These are phyloP conservation scores for Mirza zaza DNA, from an alignment of 2,113 vertebrate genomes.

Conservation along the genomic window DNA sequence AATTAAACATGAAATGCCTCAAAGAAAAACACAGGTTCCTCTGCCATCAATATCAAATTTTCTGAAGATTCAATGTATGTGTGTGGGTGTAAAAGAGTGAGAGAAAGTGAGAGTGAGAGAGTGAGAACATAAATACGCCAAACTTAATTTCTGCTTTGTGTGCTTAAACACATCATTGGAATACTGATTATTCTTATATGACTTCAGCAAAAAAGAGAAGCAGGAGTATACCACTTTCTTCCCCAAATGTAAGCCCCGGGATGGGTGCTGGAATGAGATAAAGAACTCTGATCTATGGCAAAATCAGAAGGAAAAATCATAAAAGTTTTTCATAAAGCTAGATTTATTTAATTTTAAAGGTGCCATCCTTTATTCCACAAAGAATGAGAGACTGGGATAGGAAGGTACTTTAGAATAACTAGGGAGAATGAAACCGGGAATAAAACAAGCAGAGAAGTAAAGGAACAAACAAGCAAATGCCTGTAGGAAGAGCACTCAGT, in stretches of 20 bases:
- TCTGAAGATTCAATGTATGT: background rate
- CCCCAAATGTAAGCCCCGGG: background rate
- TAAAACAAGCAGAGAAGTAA: background rate
- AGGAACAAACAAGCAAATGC: background rate
- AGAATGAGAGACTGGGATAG: background rate
- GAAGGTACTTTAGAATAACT: conserved; percentile 17
- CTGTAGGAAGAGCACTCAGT: background rate
- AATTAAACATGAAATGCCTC: background rate
- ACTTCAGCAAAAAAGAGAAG: background rate
- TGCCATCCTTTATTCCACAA: background rate
- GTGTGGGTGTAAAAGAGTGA: background rate
- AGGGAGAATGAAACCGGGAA: background rate
- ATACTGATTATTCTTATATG: background rate
- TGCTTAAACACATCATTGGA: background rate
- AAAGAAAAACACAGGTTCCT: conserved; percentile 16
- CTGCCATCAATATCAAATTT: background rate
- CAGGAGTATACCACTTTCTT: background rate
- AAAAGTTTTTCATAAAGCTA: background rate
- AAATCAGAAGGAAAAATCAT: background rate
- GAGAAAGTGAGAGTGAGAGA: no score
- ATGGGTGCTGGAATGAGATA: background rate
- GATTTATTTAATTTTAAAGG: conserved; percentile 37
- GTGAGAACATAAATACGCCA: background rate
- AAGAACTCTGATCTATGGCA: conserved; percentile 24
- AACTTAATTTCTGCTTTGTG: background rate